Base-by-base conservation (phyloP, 2,888 invertebrate species). In the Boloria euphrosyne region DNA sequence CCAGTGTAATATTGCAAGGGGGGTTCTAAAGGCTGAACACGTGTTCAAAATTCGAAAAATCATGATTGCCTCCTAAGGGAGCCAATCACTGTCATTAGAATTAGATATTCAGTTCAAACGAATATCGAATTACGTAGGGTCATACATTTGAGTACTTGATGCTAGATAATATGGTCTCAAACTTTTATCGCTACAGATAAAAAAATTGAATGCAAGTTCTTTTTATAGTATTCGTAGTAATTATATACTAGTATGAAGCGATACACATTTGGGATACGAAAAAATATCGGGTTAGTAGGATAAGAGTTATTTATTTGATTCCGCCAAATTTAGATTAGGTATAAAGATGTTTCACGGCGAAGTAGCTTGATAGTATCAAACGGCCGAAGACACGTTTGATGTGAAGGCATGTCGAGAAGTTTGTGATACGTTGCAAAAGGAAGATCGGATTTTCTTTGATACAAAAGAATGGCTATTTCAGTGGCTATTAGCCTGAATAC, bases 41-140 rank as follows among this genome's bases (percentile, higher is more conserved):
- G 90, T 91, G 92, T 87, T 86, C 87, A 75, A 84, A 85, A 81
- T 85, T 88, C 82, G 79, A 87, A 89, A 90, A 90, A 87, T 90
- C 88, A 81, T 89, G 89, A 91, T 92, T 89, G 85, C 85, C 87
- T 90, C 92, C 90, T 88, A 73, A 82, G 88, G 92, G 92, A 91
- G 86, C 87, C 90, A 91, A 90, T 92, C 89, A 90, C 84, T 78
- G 85, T 83, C 83, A 89, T 90, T 90, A 90, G 87, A 90, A 90
- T 90, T 90, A 90, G 90, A 90, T 89, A 89, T 90, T 89, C 82
- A 81, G 83, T 87, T 86, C 84, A 85, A 88, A 87, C 84, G 78
- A 79, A 79, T 88, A 90, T 90, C 88, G 76, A 81, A 81, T 90
- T 89, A 83, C 90, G 76, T 80, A 76, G 90, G 89, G 89, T 82